phyloP scores from a whole-genome alignment of 2,888 invertebrate species.

The Tenthredo distinguenda region DNA sequence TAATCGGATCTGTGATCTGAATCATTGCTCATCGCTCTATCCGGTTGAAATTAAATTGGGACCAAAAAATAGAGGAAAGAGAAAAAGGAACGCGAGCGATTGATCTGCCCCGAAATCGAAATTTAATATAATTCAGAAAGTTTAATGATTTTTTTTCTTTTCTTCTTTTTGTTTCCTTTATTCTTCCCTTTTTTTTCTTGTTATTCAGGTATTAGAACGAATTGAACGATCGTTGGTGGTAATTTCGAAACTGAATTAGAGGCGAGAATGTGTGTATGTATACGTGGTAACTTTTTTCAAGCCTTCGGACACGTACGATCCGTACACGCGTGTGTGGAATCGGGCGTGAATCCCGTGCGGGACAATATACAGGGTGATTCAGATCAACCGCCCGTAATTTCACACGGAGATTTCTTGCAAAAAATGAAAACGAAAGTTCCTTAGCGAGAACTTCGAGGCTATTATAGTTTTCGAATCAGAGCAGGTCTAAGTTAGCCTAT shows the following conservation, averaged over 20 bases:
- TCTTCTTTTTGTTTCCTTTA: not conserved
- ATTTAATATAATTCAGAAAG: not conserved
- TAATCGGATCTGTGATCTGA: too few species aligned
- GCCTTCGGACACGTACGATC: too few species aligned
- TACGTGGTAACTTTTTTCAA: not conserved
- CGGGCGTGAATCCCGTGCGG: too few species aligned
- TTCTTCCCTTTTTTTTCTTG: not conserved
- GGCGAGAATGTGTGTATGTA: not conserved
- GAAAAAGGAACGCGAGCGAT: not conserved
- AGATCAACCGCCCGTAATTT: too few species aligned
- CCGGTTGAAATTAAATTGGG: not conserved
- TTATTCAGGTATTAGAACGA: not conserved
- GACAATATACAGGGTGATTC: too few species aligned
- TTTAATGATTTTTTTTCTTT: not conserved
- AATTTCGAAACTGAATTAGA: not conserved
- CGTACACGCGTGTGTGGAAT: not conserved
- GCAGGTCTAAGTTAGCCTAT: too few species aligned
- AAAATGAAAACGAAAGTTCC: too few species aligned
- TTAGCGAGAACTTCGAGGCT: too few species aligned
- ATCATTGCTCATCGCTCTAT: too few species aligned
- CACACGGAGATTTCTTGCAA: too few species aligned
- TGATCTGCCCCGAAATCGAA: not conserved
- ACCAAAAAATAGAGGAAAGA: not conserved
- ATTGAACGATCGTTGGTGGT: not conserved
- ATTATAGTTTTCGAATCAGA: too few species aligned